Base-by-base conservation (phyloP, 2,797 vertebrate species). In the Margarornis squamiger region DNA sequence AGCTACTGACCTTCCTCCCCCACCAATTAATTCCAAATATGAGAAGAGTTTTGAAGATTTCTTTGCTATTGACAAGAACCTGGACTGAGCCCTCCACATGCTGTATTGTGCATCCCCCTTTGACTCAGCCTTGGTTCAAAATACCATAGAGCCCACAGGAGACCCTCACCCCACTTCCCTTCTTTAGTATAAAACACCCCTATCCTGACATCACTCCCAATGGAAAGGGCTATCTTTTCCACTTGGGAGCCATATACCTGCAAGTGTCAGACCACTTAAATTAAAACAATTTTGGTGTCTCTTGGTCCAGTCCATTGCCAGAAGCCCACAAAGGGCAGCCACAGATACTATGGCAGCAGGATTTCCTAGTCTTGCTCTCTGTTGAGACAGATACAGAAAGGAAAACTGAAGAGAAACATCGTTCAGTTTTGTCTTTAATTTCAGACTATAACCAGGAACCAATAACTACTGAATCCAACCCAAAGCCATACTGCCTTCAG, bases 21-120 rank as follows among this genome's bases (percentile, higher is more conserved):
- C 54, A 81, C 46, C 39, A 93, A 84, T 92, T 92, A 43, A 90
- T 97, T 92, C 86, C 73, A 70, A 94, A 76, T 38, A 62, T 66
- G 48, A 90, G 59, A 92, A 86, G 49, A 90, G 54, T 94, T 88
- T 78, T 73, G 48, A 83, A 86, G 49, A 81, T 83, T 77, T 79
- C 70, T 81, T 74, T 90, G 62, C 39, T 93, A 32, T 73, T 82
- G 88, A 67, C 83, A 93, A 77, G 86, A 79, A 65, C 24, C 83
- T 67, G 80, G 76, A 88, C 27, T 12, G 43, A 93, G 48, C 39
- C 49, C 38, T 81, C 51, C 49, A 57, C 36, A 6, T 4, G 11
- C 49, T 45, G 18, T 29, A 45, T 4, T 65, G 39, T 74, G 51
- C 43, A 55, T 59, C 32, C 30, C 70, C 49, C 74, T 73, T 45